Evolutionary conservation across 2,797 vertebrate genomes (phyloP).

Genomic region (Meda fulgida): DNA sequence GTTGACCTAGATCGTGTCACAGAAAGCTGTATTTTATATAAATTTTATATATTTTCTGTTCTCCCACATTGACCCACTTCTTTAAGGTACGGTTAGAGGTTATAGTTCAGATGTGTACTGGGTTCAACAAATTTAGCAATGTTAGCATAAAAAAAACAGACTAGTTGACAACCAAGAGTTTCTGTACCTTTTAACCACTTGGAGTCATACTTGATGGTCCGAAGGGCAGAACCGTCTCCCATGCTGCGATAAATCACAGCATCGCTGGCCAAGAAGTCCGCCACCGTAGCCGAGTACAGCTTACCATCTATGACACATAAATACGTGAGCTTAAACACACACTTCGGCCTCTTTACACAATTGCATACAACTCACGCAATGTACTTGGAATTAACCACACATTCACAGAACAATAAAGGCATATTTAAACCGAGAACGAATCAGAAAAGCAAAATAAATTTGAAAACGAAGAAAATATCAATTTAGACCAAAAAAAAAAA

Average conservation of each 20-base stretch:
- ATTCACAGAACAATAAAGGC: not conserved
- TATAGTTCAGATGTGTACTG: not conserved
- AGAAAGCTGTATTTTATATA: slow-evolving; percentile 36
- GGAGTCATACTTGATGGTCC: slow-evolving; percentile 99
- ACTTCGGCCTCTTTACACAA: slow-evolving; percentile 49
- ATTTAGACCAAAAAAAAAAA: not conserved
- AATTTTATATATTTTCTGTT: too few species aligned
- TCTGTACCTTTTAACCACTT: slow-evolving; percentile 99
- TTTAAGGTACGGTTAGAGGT: slow-evolving; percentile 11
- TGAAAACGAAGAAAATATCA: too few species aligned
- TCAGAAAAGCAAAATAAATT: not conserved
- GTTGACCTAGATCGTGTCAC: slow-evolving; percentile 79
- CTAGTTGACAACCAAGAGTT: not conserved
- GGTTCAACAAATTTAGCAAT: not conserved
- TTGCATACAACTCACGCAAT: slow-evolving; percentile 10
- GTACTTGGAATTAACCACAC: not conserved
- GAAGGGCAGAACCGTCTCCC: slow-evolving; percentile 95
- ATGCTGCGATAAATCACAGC: slow-evolving; percentile 98
- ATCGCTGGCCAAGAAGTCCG: slow-evolving; percentile 98
- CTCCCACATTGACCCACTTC: not conserved
- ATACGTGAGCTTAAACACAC: not conserved
- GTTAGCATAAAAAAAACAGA: not conserved
- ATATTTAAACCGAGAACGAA: not conserved
- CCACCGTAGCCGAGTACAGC: slow-evolving; percentile 97
- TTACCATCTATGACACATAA: slow-evolving; percentile 87